Evolutionary conservation across 64 coral and sea anemone species (phyloP).

Genomic region (Hydrozoanthus tunicans): DNA sequence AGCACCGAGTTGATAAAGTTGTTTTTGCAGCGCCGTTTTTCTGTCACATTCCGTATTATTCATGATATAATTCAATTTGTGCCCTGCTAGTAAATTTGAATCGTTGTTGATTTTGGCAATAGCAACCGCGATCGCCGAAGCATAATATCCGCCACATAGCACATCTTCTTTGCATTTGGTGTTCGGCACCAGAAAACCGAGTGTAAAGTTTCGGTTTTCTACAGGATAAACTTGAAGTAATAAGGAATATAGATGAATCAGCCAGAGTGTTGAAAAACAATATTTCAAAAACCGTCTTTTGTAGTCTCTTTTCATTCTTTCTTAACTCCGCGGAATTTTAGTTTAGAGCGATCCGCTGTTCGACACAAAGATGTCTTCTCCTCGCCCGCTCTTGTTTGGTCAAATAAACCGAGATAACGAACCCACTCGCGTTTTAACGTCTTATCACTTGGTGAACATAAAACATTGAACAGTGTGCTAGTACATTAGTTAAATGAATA

Average conservation of each 20-base stretch:
- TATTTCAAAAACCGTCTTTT: background rate
- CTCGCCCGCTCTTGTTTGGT: no score
- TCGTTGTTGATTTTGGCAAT: conserved; percentile 50
- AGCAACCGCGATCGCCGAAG: conserved; percentile 25
- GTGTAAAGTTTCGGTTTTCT: conserved; percentile 20
- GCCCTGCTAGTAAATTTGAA: background rate
- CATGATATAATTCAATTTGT: conserved; percentile 47
- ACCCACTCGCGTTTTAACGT: no score
- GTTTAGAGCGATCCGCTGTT: no score
- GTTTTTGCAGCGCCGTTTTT: background rate
- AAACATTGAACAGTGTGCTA: no score
- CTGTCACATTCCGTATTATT: conserved; percentile 46
- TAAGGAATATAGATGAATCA: background rate
- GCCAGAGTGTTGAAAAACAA: background rate
- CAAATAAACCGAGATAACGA: no score
- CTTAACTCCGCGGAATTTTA: background rate
- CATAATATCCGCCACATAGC: background rate
- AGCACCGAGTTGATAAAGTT: conserved; percentile 2
- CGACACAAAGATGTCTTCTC: no score
- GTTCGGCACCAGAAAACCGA: conserved; percentile 21
- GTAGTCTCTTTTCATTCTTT: background rate
- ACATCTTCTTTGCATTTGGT: background rate
- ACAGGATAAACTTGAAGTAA: background rate
- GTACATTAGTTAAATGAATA: no score
- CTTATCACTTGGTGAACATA: no score